Evolutionary conservation across 1,140 invertebrate genomes (phyloP).

Genomic region (Heterodera schachtii): DNA sequence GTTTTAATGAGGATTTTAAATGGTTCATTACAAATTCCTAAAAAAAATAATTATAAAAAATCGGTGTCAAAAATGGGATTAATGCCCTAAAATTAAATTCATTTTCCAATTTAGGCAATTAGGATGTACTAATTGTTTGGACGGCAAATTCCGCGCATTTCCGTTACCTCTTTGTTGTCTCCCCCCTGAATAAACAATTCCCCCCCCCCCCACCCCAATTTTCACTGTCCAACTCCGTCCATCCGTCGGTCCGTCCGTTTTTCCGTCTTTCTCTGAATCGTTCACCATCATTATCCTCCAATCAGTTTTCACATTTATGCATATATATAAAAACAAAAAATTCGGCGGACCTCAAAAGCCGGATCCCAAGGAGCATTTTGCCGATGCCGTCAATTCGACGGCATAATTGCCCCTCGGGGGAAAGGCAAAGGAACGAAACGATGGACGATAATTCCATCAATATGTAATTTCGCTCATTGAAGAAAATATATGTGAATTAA

Average conservation of each 20-base stretch:
- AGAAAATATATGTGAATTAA: background rate
- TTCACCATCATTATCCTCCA: background rate
- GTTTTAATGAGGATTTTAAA: too few relatives aligned
- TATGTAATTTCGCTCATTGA: background rate
- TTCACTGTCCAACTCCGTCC: background rate
- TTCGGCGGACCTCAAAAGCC: background rate
- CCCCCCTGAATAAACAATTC: background rate
- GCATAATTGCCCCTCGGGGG: background rate
- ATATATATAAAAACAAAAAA: too few relatives aligned
- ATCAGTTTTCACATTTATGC: background rate
- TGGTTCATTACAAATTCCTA: too few relatives aligned
- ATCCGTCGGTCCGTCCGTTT: background rate
- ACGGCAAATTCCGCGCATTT: background rate
- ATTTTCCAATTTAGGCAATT: too few relatives aligned
- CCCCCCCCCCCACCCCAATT: background rate
- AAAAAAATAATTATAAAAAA: too few relatives aligned
- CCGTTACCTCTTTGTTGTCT: background rate
- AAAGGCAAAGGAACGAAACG: background rate
- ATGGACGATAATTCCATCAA: background rate
- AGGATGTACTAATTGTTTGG: too few relatives aligned
- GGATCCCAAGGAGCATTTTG: background rate
- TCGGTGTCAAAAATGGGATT: too few relatives aligned
- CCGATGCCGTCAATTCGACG: background rate
- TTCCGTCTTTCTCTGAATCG: background rate
- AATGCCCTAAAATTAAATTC: too few relatives aligned